Percentiles rank a stretch among this genome's conserved stretches.
Evolutionary conservation across 1,140 invertebrate species (phyloP).

Genomic region (Ruditapes philippinarum): DNA sequence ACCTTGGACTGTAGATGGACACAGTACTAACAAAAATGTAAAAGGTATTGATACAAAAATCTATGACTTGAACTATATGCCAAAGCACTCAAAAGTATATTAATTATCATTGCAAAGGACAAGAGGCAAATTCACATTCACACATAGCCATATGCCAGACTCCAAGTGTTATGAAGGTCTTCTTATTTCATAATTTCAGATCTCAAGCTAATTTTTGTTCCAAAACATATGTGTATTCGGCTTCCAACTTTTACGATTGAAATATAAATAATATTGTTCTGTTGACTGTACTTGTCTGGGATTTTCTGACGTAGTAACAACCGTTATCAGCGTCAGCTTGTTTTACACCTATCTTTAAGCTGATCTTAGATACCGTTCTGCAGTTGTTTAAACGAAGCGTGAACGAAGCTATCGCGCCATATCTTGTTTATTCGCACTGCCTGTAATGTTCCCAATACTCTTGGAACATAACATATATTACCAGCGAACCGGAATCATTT

Average conservation of each 20-base stretch:
- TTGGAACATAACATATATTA: slow-evolving; percentile 4
- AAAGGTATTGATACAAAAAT: slow-evolving; percentile 94
- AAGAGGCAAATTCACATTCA: too few species aligned
- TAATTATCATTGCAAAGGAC: too few species aligned
- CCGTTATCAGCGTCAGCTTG: slow-evolving; percentile 12
- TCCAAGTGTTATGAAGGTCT: too few species aligned
- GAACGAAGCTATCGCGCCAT: background rate
- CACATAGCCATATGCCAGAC: too few species aligned
- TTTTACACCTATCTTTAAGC: slow-evolving; percentile 43
- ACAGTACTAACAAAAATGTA: slow-evolving; percentile 90
- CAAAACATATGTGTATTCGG: too few species aligned
- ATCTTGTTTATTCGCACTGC: slow-evolving; percentile 25
- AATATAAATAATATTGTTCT: background rate
- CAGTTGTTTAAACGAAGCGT: slow-evolving; percentile 35
- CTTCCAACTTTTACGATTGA: background rate
- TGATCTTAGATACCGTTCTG: background rate
- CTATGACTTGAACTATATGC: too few species aligned
- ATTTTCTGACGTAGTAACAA: slow-evolving; percentile 9
- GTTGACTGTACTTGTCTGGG: background rate
- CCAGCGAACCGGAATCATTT: slow-evolving; percentile 22
- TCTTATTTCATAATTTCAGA: too few species aligned
- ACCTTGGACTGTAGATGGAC: slow-evolving; percentile 92
- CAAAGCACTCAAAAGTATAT: too few species aligned
- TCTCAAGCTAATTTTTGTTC: too few species aligned
- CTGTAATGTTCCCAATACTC: background rate